These are phyloP conservation scores for Chlamydotis undulata DNA, from an alignment of 2,113 vertebrate genomes.

Conservation along the genomic window DNA sequence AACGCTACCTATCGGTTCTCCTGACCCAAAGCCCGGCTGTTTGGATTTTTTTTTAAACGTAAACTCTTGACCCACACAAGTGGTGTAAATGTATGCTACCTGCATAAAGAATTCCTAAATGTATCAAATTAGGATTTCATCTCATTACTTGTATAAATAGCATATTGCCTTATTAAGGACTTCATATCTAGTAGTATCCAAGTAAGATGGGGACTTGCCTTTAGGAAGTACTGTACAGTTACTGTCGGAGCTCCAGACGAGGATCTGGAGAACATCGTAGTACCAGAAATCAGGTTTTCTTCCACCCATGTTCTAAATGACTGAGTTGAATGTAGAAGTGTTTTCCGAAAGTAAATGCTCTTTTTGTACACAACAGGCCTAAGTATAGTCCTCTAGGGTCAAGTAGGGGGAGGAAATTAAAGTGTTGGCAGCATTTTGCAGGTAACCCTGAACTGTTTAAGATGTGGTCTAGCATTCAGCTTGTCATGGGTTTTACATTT, in stretches of 20 bases:
- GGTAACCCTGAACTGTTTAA: background rate
- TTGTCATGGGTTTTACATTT: background rate
- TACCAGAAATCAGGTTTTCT: background rate
- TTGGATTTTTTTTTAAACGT: background rate
- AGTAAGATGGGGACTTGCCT: constrained; percentile 4
- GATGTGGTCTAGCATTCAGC: background rate
- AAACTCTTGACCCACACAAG: background rate
- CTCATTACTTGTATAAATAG: constrained; percentile 23
- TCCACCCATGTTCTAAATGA: background rate
- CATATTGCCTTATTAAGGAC: constrained; percentile 32
- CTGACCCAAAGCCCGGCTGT: background rate
- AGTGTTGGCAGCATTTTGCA: background rate
- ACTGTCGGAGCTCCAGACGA: background rate
- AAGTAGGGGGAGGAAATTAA: background rate
- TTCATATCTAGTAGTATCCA: background rate
- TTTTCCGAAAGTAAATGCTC: background rate
- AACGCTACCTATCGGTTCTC: background rate
- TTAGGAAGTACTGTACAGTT: background rate
- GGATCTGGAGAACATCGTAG: background rate
- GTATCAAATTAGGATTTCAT: constrained; percentile 3
- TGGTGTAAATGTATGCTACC: background rate
- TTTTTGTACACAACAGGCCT: background rate
- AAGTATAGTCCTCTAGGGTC: background rate
- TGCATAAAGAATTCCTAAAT: constrained; percentile 21
- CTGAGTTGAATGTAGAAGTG: background rate